phyloP scores from a whole-genome alignment of 2,888 invertebrate species.

The Pristionchus entomophagus region DNA sequence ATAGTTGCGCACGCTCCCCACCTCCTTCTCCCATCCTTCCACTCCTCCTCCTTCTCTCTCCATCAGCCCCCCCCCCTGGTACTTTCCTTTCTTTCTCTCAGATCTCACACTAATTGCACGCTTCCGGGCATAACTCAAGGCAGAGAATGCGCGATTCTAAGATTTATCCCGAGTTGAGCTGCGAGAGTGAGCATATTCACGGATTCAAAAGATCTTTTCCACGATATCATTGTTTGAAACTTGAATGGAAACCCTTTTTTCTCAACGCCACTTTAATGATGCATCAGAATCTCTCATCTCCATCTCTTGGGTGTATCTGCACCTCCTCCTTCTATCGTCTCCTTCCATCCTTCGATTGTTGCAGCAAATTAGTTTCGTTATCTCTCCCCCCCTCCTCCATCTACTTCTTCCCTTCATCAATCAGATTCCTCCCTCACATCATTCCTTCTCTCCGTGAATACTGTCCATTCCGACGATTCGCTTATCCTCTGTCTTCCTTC shows the following conservation, averaged over 20 bases:
- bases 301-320: not conserved
- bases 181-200: not conserved
- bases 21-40: not conserved
- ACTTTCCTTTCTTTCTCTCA: not conserved
- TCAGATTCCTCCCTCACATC: not conserved
- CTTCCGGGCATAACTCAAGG: not conserved
- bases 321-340: not conserved
- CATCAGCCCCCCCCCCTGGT: too few relatives aligned
- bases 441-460: too few relatives aligned
- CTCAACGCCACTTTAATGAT: too few relatives aligned
- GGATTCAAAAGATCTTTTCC: not conserved
- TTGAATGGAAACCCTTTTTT: too few relatives aligned
- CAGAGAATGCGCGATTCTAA: not conserved
- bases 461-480: too few relatives aligned
- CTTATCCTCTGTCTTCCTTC: too few relatives aligned
- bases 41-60: not conserved
- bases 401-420: not conserved
- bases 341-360: not conserved
- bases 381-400: not conserved
- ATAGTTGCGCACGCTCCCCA: not conserved
- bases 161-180: not conserved
- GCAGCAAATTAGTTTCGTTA: slow-evolving; percentile 23
- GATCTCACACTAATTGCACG: not conserved
- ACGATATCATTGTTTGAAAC: too few relatives aligned
- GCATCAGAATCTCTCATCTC: not conserved